phyloP scores from a whole-genome alignment of 2,888 invertebrate genomes.

The Tipula confusa region DNA sequence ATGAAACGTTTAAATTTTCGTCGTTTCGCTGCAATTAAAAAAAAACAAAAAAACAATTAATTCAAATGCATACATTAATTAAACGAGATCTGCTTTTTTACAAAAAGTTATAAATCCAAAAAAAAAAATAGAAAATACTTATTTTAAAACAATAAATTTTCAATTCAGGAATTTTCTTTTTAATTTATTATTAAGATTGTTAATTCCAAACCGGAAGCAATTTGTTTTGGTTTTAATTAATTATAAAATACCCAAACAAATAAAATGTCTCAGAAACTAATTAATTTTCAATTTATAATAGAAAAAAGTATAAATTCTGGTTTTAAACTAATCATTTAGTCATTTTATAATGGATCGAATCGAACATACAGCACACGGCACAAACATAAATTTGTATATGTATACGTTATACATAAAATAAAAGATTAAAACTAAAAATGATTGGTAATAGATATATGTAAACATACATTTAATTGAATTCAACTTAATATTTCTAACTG shows the following conservation, averaged over 20 bases:
- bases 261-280: conserved; percentile 16
- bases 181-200: background rate
- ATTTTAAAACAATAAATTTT: conserved; percentile 12
- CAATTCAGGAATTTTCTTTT: background rate
- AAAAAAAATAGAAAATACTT: too few species aligned
- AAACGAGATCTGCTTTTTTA: background rate
- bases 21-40: conserved; percentile 29
- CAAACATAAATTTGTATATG: background rate
- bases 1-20: conserved; percentile 31
- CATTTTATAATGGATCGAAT: background rate
- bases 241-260: background rate
- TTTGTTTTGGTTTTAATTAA: background rate
- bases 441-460: background rate
- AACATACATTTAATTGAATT: too few species aligned
- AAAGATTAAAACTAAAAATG: background rate
- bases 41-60: conserved; percentile 27
- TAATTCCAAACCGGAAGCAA: background rate
- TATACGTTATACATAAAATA: background rate
- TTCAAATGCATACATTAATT: background rate
- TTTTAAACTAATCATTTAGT: conserved; percentile 20
- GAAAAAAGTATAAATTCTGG: background rate
- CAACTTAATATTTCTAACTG: too few species aligned
- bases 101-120: background rate
- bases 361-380: background rate
- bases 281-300: conserved; percentile 12